Evolutionary conservation across 2,113 vertebrate genomes (phyloP).

Genomic region (Bostrychus sinensis): DNA sequence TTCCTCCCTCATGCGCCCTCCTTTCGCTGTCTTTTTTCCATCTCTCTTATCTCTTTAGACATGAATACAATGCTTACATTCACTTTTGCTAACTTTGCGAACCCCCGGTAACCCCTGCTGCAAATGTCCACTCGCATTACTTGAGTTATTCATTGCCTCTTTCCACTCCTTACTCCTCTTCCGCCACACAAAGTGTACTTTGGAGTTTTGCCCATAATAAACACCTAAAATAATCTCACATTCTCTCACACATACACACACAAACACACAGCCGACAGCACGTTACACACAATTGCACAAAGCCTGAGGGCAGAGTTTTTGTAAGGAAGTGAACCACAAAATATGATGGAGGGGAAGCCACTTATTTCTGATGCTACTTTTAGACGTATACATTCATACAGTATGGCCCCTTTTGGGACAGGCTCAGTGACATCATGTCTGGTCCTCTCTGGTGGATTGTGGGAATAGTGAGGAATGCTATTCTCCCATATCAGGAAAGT

Average conservation of each 20-base stretch:
- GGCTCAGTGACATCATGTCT: constrained; percentile 64
- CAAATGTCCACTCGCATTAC: background rate
- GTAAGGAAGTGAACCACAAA: constrained; percentile 42
- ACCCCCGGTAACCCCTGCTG: background rate
- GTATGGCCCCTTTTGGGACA: constrained; percentile 46
- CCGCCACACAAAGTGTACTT: constrained; percentile 36
- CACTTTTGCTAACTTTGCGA: background rate
- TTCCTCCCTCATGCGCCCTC: constrained; percentile 9
- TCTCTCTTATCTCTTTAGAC: background rate
- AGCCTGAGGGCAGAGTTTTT: constrained; percentile 34
- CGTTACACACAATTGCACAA: constrained; percentile 28
- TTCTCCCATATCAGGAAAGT: constrained; percentile 60
- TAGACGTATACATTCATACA: constrained; percentile 21
- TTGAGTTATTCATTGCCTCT: constrained; percentile 6
- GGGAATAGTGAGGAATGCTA: constrained; percentile 61
- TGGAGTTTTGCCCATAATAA: constrained; percentile 46
- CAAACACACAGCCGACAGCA: constrained; percentile 16
- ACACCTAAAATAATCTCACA: constrained; percentile 42
- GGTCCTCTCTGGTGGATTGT: constrained; percentile 58
- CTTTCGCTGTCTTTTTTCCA: background rate
- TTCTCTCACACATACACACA: constrained; percentile 1
- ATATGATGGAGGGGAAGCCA: constrained; percentile 21
- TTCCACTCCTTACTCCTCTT: background rate
- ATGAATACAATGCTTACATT: background rate
- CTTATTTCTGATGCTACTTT: background rate